A percentile compares a stretch with the other conserved stretches of the same genome.
Evolutionary conservation across 1,140 invertebrate species (phyloP).

Genomic region (Stegodyphus dumicola): DNA sequence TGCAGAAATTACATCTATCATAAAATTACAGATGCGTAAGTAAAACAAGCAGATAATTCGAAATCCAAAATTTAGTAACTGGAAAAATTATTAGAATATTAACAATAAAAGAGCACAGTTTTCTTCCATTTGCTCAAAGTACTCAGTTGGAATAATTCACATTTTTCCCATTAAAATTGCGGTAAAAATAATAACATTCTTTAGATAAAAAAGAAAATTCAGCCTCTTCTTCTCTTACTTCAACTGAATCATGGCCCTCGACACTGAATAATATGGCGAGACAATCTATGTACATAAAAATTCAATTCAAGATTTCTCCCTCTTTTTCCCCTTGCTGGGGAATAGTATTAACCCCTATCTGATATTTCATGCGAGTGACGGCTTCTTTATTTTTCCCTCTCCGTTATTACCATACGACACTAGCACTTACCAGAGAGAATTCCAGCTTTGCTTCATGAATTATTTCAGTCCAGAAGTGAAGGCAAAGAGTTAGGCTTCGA

Average conservation of each 20-base stretch:
- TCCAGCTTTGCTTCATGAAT: background rate
- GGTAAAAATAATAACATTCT: too few species aligned
- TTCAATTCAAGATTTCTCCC: background rate
- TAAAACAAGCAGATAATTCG: too few species aligned
- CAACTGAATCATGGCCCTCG: background rate
- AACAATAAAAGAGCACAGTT: too few species aligned
- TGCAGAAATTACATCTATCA: too few species aligned
- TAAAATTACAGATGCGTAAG: too few species aligned
- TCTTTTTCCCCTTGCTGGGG: background rate
- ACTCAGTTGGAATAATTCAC: too few species aligned
- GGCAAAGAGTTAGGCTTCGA: background rate
- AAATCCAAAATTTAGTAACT: too few species aligned
- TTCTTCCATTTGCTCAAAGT: too few species aligned
- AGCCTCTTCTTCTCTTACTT: too few species aligned
- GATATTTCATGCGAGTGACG: background rate
- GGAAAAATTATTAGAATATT: too few species aligned
- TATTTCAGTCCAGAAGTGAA: background rate
- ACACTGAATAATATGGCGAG: background rate
- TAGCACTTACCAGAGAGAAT: background rate
- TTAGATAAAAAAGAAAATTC: too few species aligned
- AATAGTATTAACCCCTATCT: background rate
- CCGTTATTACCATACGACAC: slow-evolving; percentile 5
- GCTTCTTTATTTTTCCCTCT: background rate
- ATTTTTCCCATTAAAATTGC: too few species aligned
- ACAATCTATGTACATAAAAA: slow-evolving; percentile 28